These are phyloP conservation scores for Callimorpha dominula DNA, from an alignment of 2,888 invertebrate genomes.

Conservation along the genomic window DNA sequence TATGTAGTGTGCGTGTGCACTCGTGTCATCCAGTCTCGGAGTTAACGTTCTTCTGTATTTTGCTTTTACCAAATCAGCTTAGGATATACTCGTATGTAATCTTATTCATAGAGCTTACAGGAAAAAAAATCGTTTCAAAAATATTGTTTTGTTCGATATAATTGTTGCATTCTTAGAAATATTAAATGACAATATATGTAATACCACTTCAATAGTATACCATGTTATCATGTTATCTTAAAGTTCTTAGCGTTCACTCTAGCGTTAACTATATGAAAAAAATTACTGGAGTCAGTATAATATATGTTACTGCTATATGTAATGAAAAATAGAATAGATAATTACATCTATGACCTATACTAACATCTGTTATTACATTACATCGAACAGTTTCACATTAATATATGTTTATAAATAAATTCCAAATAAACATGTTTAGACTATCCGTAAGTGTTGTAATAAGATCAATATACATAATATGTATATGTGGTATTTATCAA, in stretches of 20 bases:
- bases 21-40: too few relatives aligned
- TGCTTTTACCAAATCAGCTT: too few relatives aligned
- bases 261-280: slow-evolving; percentile 1
- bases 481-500: not conserved
- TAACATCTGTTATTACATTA: slow-evolving; percentile 15
- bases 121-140: too few relatives aligned
- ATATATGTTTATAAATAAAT: not conserved
- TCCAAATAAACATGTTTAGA: not conserved
- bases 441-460: not conserved
- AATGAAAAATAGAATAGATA: slow-evolving; percentile 22
- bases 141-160: too few relatives aligned
- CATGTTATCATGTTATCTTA: not conserved
- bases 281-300: slow-evolving; percentile 17
- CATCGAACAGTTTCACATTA: not conserved
- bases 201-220: too few relatives aligned
- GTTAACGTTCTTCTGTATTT: too few relatives aligned
- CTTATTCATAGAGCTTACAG: too few relatives aligned
- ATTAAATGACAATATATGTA: too few relatives aligned
- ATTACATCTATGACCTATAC: slow-evolving; percentile 34
- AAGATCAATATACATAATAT: not conserved
- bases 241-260: slow-evolving; percentile 31
- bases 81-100: too few relatives aligned
- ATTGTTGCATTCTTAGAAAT: too few relatives aligned
- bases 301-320: slow-evolving; percentile 22
- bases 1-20: too few relatives aligned